Conservation (phyloP, 2,797 vertebrate species). For the Schizothorax lantsangensis region DNA sequence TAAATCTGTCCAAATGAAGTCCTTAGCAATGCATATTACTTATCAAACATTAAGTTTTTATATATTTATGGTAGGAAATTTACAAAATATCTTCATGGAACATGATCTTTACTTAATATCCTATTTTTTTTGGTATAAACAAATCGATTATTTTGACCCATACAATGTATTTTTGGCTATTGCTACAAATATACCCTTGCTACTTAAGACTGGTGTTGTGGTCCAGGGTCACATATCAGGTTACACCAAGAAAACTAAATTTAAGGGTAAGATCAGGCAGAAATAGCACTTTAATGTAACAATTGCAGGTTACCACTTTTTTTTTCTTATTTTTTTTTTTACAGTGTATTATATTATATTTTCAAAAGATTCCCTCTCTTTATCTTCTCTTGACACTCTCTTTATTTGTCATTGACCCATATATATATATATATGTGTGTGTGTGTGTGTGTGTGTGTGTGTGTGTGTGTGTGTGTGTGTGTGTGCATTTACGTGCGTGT, state of each 20-base stretch:
- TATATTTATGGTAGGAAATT: no score
- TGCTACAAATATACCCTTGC: no score
- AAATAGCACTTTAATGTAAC: neutral
- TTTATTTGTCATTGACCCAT: slow-evolving; percentile 11
- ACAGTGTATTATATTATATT: neutral
- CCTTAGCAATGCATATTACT: no score
- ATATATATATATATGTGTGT: slow-evolving; percentile 22
- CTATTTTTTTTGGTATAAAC: no score
- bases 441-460: neutral
- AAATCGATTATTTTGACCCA: no score
- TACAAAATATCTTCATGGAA: no score
- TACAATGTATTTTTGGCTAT: no score
- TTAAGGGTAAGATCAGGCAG: neutral
- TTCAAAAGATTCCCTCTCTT: neutral
- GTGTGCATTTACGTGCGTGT: slow-evolving; percentile 67
- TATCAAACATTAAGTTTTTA: no score
- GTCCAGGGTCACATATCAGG: neutral
- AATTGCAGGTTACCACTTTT: neutral
- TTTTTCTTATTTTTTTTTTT: neutral
- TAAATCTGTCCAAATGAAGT: no score
- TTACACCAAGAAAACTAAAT: neutral
- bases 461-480: neutral
- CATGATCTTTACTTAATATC: no score
- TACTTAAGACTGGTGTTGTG: no score
- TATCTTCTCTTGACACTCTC: neutral